A percentile compares a stretch with the other conserved stretches of the same genome.
Conservation (phyloP, 2,888 invertebrate species). For the Callyntrura guangdongensis region DNA sequence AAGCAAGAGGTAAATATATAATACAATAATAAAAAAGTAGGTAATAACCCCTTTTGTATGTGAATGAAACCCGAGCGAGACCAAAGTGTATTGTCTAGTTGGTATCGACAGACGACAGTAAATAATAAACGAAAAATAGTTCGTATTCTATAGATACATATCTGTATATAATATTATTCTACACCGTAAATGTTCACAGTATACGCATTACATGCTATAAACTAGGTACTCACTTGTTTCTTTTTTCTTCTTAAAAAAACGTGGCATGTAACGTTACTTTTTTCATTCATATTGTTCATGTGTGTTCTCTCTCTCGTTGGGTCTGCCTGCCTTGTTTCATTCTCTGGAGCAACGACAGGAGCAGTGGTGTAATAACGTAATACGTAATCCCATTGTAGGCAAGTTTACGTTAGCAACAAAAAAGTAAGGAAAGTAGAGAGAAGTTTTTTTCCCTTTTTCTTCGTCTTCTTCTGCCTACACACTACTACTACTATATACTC, state of each 20-base stretch:
- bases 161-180: not conserved
- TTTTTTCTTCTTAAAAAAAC: not conserved
- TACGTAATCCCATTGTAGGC: conserved; percentile 55
- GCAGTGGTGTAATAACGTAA: conserved; percentile 47
- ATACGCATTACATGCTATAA: conserved; percentile 1
- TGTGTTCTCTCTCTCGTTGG: not conserved
- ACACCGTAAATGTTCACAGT: not conserved
- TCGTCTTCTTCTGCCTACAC: not conserved
- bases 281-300: not conserved
- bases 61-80: not conserved
- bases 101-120: conserved; percentile 54
- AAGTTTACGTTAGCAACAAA: conserved; percentile 44
- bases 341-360: conserved; percentile 8
- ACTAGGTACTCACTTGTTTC: conserved; percentile 19
- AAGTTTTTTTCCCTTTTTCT: not conserved
- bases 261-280: not conserved
- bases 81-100: conserved; percentile 45
- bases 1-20: conserved; percentile 21
- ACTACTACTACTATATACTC: too few relatives aligned
- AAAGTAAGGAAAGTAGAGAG: conserved; percentile 50
- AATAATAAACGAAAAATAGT: conserved; percentile 48
- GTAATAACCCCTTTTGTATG: conserved; percentile 26
- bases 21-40: conserved; percentile 28
- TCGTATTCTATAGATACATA: not conserved
- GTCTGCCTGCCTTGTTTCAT: conserved; percentile 10